These are phyloP conservation scores for Oscheius sp. DNA, from an alignment of 2,888 invertebrate species.

Conservation along the genomic window DNA sequence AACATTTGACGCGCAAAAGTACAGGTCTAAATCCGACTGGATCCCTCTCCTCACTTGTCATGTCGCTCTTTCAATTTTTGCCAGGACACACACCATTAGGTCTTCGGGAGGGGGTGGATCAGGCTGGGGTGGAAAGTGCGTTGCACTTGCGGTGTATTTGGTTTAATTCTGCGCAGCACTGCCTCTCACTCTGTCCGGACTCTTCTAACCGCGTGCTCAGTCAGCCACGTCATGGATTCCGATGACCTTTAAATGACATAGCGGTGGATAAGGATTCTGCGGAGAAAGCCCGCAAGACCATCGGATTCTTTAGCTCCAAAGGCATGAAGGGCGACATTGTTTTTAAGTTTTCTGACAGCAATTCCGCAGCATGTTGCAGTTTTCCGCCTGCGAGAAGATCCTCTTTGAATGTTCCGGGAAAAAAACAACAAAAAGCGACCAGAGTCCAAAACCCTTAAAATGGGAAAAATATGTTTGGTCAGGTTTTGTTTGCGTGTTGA, in stretches of 20 bases:
- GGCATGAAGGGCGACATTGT: background rate
- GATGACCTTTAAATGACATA: background rate
- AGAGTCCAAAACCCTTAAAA: no score
- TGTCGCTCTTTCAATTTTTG: background rate
- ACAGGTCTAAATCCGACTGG: no score
- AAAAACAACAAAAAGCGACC: no score
- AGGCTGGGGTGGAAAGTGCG: background rate
- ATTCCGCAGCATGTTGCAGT: conserved; percentile 2
- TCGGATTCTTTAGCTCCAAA: background rate
- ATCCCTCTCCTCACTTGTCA: no score
- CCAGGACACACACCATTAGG: background rate
- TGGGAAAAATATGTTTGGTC: no score
- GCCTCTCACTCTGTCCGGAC: background rate
- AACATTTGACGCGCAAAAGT: background rate
- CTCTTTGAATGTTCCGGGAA: no score
- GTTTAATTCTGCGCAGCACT: conserved; percentile 4
- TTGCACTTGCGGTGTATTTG: conserved; percentile 9
- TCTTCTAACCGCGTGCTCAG: no score
- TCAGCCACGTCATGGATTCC: background rate
- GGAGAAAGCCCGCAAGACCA: background rate
- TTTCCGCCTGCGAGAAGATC: background rate
- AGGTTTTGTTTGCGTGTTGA: no score
- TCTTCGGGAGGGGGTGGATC: no score
- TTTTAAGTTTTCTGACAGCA: conserved; percentile 18
- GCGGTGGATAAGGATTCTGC: no score